A percentile compares a stretch with the other conserved stretches of the same genome.
These are phyloP conservation scores for Scaeva pyrastri DNA, from an alignment of 2,888 invertebrate genomes.

Conservation along the genomic window DNA sequence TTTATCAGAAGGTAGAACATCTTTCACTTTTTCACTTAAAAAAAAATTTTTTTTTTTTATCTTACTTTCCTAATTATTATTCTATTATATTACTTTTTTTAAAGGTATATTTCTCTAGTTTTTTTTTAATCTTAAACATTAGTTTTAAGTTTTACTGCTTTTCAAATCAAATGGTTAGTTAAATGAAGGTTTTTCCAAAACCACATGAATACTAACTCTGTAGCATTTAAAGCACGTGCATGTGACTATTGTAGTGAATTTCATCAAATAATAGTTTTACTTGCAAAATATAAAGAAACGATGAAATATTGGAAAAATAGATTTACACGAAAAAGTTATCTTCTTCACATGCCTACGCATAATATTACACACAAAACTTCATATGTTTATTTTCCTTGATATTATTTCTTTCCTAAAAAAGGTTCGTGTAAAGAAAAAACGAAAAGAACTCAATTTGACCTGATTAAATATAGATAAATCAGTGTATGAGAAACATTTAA, in stretches of 20 bases:
- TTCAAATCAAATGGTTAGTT: slow-evolving; percentile 21
- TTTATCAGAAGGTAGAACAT: slow-evolving; percentile 91
- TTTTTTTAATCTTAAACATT: slow-evolving; percentile 14
- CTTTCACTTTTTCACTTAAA: slow-evolving; percentile 60
- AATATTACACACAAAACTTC: background rate
- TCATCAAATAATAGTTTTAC: background rate
- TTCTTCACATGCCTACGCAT: background rate
- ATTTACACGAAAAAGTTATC: background rate
- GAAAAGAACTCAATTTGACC: too few species aligned
- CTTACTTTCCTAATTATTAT: slow-evolving; percentile 9
- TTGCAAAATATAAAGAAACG: background rate
- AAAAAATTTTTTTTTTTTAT: slow-evolving; percentile 19
- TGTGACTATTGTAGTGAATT: slow-evolving; percentile 10
- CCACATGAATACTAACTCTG: background rate
- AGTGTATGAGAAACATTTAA: too few species aligned
- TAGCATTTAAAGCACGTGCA: slow-evolving; percentile 51
- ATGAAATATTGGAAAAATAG: background rate
- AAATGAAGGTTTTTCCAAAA: background rate
- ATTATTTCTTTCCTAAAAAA: too few species aligned
- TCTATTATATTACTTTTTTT: slow-evolving; percentile 1
- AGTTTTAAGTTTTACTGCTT: slow-evolving; percentile 22
- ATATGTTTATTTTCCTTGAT: background rate
- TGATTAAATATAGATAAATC: too few species aligned
- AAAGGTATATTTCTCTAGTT: background rate
- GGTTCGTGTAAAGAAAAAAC: too few species aligned